These are phyloP conservation scores for Pristionchus fissidentatus DNA, from an alignment of 2,888 invertebrate genomes.

Conservation along the genomic window DNA sequence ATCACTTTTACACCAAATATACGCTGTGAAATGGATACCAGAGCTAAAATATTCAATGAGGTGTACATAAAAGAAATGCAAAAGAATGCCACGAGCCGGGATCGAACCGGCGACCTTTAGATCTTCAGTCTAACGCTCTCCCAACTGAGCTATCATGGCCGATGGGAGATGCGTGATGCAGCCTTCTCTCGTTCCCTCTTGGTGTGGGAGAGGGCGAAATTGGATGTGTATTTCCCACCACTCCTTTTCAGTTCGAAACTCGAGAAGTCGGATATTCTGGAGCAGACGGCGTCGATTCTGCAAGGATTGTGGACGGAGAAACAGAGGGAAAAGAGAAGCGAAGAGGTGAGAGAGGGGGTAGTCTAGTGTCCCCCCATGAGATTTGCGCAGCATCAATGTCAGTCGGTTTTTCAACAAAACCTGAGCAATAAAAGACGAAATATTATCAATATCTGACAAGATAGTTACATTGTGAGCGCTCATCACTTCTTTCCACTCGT, in stretches of 20 bases:
- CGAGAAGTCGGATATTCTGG: conserved; percentile 31
- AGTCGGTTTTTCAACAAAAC: too few species aligned
- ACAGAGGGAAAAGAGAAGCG: conserved; percentile 9
- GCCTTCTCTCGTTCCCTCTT: background rate
- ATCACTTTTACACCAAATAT: too few species aligned
- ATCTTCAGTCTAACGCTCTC: conserved; percentile 75
- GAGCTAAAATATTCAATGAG: background rate
- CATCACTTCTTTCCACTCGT: too few species aligned
- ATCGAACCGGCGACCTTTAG: conserved; percentile 75
- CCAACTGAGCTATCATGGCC: conserved; percentile 72
- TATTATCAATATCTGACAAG: too few species aligned
- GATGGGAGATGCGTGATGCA: background rate
- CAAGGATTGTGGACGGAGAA: background rate
- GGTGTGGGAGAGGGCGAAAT: too few species aligned
- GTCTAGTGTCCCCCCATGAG: too few species aligned
- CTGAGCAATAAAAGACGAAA: too few species aligned
- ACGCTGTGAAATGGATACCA: too few species aligned
- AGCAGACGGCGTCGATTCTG: conserved; percentile 8
- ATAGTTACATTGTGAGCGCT: too few species aligned
- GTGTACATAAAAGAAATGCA: background rate
- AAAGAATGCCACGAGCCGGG: conserved; percentile 69
- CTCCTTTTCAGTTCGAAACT: conserved; percentile 8
- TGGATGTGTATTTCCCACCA: too few species aligned
- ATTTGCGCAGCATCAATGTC: too few species aligned
- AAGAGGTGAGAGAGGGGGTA: background rate